A percentile compares a stretch with the other conserved stretches of the same genome.
Evolutionary conservation across 2,797 vertebrate species (phyloP).

Genomic region (Melanotaenia pygmaea): DNA sequence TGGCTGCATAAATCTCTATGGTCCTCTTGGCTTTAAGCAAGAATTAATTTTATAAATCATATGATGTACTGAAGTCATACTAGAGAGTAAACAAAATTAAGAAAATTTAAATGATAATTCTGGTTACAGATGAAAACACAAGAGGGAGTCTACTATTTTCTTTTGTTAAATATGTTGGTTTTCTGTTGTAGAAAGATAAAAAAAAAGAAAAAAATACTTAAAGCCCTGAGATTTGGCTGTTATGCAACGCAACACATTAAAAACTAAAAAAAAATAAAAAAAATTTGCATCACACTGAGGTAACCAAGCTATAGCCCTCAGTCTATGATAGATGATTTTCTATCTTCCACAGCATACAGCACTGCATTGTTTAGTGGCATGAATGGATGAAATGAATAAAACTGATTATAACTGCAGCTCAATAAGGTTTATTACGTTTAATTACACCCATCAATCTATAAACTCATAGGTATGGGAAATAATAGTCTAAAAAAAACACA

Average conservation of each 20-base stretch:
- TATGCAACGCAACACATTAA: constrained; percentile 11
- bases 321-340: not conserved
- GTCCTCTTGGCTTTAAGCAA: not conserved
- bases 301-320: not conserved
- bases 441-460: constrained; percentile 11
- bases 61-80: constrained; percentile 1
- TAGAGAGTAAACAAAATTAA: not conserved
- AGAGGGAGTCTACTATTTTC: constrained; percentile 20
- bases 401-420: constrained; percentile 8
- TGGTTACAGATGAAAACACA: constrained; percentile 4
- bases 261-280: too few relatives aligned
- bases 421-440: not conserved
- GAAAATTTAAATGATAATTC: not conserved
- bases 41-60: not conserved
- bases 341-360: constrained; percentile 11
- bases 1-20: constrained; percentile 3
- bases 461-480: constrained; percentile 17
- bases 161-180: not conserved
- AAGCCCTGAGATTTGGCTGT: not conserved
- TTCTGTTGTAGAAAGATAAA: not conserved
- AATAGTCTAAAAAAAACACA: constrained; percentile 15
- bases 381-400: constrained; percentile 43
- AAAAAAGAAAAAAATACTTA: constrained; percentile 6
- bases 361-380: not conserved
- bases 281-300: not conserved